phyloP scores from a whole-genome alignment of 2,113 vertebrate species.

The Rhinoderma darwinii region DNA sequence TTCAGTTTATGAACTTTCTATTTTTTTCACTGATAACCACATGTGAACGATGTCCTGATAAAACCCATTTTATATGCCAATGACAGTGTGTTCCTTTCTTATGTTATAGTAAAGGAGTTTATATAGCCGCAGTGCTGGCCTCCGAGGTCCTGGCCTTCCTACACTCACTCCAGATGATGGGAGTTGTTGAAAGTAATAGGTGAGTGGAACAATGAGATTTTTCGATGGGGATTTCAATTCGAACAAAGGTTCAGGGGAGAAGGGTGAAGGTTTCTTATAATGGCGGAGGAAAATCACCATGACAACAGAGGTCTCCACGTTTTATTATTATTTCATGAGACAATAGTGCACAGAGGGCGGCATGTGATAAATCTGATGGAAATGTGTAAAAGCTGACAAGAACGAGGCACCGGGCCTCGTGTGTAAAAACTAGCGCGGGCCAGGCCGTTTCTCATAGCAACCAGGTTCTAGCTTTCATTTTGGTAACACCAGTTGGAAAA shows the following conservation, averaged over 20 bases:
- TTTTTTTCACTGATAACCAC: not conserved
- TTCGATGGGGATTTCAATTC: conserved; percentile 26
- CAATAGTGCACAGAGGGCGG: not conserved
- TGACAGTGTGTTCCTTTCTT: not conserved
- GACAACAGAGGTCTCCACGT: conserved; percentile 14
- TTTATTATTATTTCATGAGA: conserved; percentile 22
- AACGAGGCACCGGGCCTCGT: not conserved
- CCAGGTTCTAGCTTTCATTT: not conserved
- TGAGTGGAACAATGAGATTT: conserved; percentile 27
- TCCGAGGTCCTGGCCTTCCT: not conserved
- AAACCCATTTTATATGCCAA: not conserved
- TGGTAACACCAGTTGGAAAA: not conserved
- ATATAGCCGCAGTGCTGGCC: not conserved
- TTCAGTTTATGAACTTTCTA: not conserved
- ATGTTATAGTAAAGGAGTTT: not conserved
- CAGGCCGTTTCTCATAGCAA: not conserved
- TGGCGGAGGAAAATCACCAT: conserved; percentile 24
- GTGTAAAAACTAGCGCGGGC: not conserved
- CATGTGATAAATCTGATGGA: not conserved
- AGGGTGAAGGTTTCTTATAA: conserved; percentile 34
- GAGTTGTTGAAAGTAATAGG: not conserved
- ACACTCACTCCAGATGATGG: not conserved
- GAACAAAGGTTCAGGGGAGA: conserved; percentile 38
- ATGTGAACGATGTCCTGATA: not conserved
- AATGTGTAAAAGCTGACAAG: not conserved